Base-by-base conservation (phyloP, 2,797 vertebrate species). In the Lithobates pipiens region DNA sequence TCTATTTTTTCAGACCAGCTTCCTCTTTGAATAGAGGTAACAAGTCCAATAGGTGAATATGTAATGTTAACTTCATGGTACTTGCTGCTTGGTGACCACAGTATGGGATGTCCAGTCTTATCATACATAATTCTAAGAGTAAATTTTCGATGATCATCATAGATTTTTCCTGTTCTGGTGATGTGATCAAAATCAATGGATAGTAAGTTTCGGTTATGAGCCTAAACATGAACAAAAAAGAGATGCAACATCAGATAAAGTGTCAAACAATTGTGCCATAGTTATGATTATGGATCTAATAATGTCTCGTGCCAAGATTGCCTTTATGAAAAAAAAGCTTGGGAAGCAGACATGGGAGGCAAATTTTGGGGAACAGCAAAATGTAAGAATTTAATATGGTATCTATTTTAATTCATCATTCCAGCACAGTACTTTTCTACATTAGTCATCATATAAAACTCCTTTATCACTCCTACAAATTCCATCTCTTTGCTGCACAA, bases 121-220 rank as follows among this genome's bases (percentile, higher is more conserved):
- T 99, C 98, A 5, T 99, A 99, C 90, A 97, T 95, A 88, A 99
- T 98, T n/a, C 96, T 95, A 76, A 99, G 96, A 50, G 97, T 99
- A 90, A 99, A 99, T 91, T 99, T 99, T 75, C 98, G 95, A 91
- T 99, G 98, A 89, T 99, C 98, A 11, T 99, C 98, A 10, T 99
- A 99, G 89, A 99, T 99, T 92, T 99, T 99, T 70, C 98, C 98
- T 0, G 97, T 96, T 86, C 96, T 95, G 72, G 96, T 98, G 85
- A 94, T 92, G 65, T 98, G 98, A 91, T 99, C 97, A 0, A 98
- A 99, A 92, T 99, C 98, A 86, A 99, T 98, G 77, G 98, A 99
- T 29, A 99, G 95, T 86, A 99, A 95, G 88, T 99, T 99, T 94
- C 98, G 96, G 93, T 98, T 99, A 90, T 99, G 97, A 72, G 98